Percentiles rank a stretch among this genome's conserved stretches.
Conservation (phyloP, 2,113 vertebrate species). For the Amia ocellicauda region DNA sequence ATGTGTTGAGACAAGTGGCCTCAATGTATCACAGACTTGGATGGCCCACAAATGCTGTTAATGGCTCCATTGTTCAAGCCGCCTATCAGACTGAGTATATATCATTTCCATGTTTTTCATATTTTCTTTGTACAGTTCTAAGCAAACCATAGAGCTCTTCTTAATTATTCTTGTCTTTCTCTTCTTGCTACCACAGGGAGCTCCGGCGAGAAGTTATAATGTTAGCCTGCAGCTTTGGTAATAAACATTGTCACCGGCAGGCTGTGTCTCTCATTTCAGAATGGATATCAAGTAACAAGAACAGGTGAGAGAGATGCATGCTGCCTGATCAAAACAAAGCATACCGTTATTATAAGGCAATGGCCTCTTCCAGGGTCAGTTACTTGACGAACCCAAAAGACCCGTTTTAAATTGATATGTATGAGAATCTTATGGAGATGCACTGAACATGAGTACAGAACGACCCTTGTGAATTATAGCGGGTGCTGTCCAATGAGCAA, state of each 20-base stretch:
- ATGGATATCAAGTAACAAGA: slow-evolving; percentile 97
- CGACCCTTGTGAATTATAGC: too few species aligned
- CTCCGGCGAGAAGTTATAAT: slow-evolving; percentile 90
- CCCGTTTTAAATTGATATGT: too few species aligned
- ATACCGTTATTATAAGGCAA: not conserved
- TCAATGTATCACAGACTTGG: slow-evolving; percentile 88
- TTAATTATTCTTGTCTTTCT: slow-evolving; percentile 4
- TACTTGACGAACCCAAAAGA: too few species aligned
- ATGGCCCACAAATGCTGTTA: slow-evolving; percentile 79
- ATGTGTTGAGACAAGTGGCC: slow-evolving; percentile 90
- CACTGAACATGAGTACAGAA: too few species aligned
- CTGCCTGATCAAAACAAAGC: not conserved
- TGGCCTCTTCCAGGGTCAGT: too few species aligned
- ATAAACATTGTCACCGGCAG: slow-evolving; percentile 95
- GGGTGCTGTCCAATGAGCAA: too few species aligned
- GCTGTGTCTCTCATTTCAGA: slow-evolving; percentile 89
- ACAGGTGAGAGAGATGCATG: slow-evolving; percentile 66
- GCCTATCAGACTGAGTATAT: slow-evolving; percentile 90
- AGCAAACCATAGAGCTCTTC: not conserved
- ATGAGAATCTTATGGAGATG: too few species aligned
- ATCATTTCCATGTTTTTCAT: slow-evolving; percentile 30
- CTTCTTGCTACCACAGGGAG: slow-evolving; percentile 63
- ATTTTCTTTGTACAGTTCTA: slow-evolving; percentile 12
- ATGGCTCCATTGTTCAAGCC: slow-evolving; percentile 78
- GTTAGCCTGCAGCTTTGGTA: slow-evolving; percentile 93